These are phyloP conservation scores for Tenebrio molitor DNA, from an alignment of 1,140 invertebrate genomes.

Conservation along the genomic window DNA sequence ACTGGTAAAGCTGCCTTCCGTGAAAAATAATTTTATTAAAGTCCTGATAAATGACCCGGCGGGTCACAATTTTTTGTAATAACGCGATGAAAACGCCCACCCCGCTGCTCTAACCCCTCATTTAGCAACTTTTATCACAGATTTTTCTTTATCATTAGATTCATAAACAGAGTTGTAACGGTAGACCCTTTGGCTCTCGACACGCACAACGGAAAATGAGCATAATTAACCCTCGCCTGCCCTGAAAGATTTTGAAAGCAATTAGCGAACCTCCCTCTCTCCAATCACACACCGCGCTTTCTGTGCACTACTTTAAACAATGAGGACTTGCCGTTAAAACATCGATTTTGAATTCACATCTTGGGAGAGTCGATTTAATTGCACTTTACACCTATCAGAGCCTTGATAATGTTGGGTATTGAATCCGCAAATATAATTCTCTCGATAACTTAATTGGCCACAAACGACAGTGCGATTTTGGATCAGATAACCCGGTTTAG, in stretches of 20 bases:
- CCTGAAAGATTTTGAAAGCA: slow-evolving; percentile 28
- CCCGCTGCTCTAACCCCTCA: background rate
- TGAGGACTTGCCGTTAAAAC: background rate
- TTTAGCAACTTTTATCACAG: slow-evolving; percentile 10
- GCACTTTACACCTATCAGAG: background rate
- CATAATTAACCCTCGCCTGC: slow-evolving; percentile 12
- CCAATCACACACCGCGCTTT: background rate
- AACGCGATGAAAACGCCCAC: background rate
- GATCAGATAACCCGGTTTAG: background rate
- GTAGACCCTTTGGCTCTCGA: slow-evolving; percentile 19
- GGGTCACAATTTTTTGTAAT: background rate
- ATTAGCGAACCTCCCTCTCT: background rate
- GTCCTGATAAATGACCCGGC: background rate
- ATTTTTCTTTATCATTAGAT: slow-evolving; percentile 15
- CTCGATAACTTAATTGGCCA: slow-evolving; percentile 14
- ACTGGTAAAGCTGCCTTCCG: background rate
- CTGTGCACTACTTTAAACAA: background rate
- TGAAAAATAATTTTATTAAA: background rate
- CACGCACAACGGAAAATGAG: slow-evolving; percentile 24
- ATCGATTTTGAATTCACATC: background rate
- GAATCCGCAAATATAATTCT: background rate
- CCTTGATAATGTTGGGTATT: background rate
- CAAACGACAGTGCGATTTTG: slow-evolving; percentile 3
- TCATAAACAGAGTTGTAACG: slow-evolving; percentile 21
- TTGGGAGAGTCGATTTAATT: background rate